Evolutionary conservation across 1,140 invertebrate genomes (phyloP), one percentile per base, ranked within the genome.

Genomic region (Calephelis virginiensis): DNA sequence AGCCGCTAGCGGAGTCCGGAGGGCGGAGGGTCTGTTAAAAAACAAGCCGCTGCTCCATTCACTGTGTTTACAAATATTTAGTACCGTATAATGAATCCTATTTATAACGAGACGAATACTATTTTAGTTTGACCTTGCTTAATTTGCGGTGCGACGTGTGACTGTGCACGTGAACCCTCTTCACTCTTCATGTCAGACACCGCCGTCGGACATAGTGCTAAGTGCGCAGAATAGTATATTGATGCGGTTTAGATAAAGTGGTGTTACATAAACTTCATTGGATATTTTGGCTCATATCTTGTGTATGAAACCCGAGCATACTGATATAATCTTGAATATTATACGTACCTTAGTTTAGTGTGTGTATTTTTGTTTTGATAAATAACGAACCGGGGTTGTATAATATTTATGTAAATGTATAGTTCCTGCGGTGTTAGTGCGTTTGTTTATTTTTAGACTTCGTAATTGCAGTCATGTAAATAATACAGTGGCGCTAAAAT

Each of bases 371-470:
- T 61, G 48, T 48, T 48, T 17, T 67, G 43, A 28, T 48, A 12
- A 40, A 53, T 37, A 61, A 63, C 11, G 17, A 43, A 45, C 61
- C 47, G 46, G n/a, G 61, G 46, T 50, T 66, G 69, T 56, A 63
- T 66, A 62, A 56, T 62, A 70, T 60, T 43, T 67, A 69, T 66
- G 73, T 73, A 73, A 75, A 63, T 71, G 68, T 72, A 69, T 70
- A 69, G 68, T 78, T 77, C 70, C 69, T 82, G 72, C 74, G 78
- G 77, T 82, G 74, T 76, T 82, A 75, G 83, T 89, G 85, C 83
- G 81, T 85, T 90, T 91, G 86, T 91, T 90, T 91, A 91, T 91
- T 91, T 89, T 85, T 91, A 89, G 88, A 87, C 80, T 77, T 80
- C 77, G 78, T 77, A 81, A 81, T 88, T 84, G 76, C 80, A 90